Evolutionary conservation across 2,113 vertebrate species (phyloP).

Genomic region (Saccopteryx leptura): DNA sequence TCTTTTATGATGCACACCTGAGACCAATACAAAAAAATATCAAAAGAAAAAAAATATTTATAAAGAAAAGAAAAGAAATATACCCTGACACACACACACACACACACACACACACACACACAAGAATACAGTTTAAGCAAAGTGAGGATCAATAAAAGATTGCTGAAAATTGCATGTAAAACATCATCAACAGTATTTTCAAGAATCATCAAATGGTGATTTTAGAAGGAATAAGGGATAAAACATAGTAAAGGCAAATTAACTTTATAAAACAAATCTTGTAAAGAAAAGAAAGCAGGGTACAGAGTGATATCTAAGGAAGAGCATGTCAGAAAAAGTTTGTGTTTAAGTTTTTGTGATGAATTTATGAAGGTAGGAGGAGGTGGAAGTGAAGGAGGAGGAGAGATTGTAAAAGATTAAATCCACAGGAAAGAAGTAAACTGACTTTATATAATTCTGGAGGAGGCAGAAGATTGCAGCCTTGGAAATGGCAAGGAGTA

Average conservation of each 20-base stretch:
- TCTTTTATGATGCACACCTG: neutral
- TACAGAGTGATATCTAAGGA: neutral
- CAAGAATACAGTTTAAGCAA: neutral
- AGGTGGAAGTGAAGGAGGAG: neutral
- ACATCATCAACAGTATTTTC: neutral
- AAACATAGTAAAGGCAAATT: neutral
- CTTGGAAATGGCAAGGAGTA: too few species aligned
- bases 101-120: neutral
- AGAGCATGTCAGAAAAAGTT: neutral
- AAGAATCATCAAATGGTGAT: neutral
- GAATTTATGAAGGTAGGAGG: neutral
- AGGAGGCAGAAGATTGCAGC: neutral
- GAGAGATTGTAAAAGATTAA: neutral
- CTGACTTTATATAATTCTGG: neutral
- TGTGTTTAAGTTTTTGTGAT: neutral
- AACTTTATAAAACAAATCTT: neutral
- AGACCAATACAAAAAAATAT: neutral
- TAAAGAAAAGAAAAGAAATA: neutral
- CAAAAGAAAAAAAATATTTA: neutral
- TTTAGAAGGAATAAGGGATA: neutral
- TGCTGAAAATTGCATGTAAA: neutral
- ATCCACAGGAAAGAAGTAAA: neutral
- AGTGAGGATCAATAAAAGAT: neutral
- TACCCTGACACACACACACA: neutral
- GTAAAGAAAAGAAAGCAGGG: neutral